These are phyloP conservation scores for Gallinago paraguaiae DNA, from an alignment of 2,113 vertebrate species.

Conservation along the genomic window DNA sequence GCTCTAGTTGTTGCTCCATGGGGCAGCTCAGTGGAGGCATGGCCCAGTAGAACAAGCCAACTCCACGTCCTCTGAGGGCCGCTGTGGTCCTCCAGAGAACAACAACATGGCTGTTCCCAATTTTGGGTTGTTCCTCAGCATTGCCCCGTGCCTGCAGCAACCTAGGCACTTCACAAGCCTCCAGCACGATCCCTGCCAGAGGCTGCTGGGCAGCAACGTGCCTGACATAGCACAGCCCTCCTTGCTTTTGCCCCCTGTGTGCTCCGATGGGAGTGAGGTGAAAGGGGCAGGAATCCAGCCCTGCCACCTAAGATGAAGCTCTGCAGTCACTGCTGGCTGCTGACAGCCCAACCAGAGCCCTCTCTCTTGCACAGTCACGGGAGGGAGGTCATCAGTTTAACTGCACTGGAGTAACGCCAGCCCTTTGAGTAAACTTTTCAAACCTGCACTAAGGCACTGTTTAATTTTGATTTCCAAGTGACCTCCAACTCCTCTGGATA, in stretches of 20 bases:
- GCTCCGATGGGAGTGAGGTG: background rate
- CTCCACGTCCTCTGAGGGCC: background rate
- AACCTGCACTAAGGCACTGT: background rate
- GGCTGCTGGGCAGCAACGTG: background rate
- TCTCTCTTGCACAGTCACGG: fast-evolving
- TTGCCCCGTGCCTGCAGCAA: background rate
- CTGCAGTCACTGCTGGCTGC: background rate
- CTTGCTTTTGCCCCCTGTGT: background rate
- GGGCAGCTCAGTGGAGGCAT: background rate
- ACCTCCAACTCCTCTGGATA: background rate
- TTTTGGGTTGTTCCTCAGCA: background rate
- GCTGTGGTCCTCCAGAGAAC: background rate
- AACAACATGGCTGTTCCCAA: background rate
- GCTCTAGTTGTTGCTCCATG: background rate
- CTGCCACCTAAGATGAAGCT: background rate
- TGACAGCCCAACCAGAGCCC: background rate
- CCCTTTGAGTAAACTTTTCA: constrained; percentile 7
- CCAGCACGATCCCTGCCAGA: background rate
- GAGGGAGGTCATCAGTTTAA: background rate
- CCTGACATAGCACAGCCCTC: fast-evolving
- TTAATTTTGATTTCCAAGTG: constrained; percentile 40
- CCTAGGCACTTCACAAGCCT: background rate
- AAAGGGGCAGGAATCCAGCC: background rate
- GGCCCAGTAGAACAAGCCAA: background rate
- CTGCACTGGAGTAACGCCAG: background rate